Conservation (phyloP, 2,888 invertebrate species). For the Apotomis turbidana region DNA sequence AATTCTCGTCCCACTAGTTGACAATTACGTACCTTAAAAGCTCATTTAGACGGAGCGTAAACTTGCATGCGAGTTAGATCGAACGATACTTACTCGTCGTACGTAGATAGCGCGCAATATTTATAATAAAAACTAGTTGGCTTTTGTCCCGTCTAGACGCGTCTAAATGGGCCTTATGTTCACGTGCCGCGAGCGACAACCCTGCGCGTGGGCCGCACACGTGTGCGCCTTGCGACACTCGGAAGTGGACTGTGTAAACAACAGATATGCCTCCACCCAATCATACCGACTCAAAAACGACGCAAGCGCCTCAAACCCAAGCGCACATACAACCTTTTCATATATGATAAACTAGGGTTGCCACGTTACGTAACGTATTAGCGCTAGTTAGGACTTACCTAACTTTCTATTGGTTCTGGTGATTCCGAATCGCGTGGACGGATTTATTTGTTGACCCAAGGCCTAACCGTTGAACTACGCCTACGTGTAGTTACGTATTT, state of each 20-base stretch:
- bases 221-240: constrained; percentile 58
- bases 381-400: constrained; percentile 41
- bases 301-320: background rate
- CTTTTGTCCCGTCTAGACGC: no score
- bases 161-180: background rate
- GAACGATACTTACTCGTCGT: no score
- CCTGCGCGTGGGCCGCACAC: constrained; percentile 47
- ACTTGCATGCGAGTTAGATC: no score
- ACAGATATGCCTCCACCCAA: constrained; percentile 52
- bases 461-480: constrained; percentile 26
- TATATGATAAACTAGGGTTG: constrained; percentile 46
- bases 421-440: constrained; percentile 32
- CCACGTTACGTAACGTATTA: constrained; percentile 53
- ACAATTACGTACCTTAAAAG: no score
- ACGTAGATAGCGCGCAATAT: no score
- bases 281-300: constrained; percentile 9
- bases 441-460: constrained; percentile 32
- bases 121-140: no score
- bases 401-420: constrained; percentile 50
- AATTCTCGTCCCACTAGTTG: no score
- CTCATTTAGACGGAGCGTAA: no score
- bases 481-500: constrained; percentile 26
- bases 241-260: constrained; percentile 66
- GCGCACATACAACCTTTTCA: constrained; percentile 37
- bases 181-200: constrained; percentile 36